Conservation (phyloP, 1,140 invertebrate species). For the Drosophila asahinai region DNA sequence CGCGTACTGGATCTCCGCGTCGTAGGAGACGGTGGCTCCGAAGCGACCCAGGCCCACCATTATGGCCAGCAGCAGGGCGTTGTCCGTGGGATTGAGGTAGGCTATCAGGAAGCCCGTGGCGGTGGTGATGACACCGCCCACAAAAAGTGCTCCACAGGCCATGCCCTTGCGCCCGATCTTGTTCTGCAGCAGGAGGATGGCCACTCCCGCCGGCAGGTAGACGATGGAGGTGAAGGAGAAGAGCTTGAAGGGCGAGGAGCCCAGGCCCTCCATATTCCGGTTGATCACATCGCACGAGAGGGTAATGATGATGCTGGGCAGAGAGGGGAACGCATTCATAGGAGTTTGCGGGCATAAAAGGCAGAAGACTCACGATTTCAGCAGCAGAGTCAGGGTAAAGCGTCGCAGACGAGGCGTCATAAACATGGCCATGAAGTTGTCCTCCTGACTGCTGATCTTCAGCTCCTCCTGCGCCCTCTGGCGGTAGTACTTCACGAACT, state of each 20-base stretch:
- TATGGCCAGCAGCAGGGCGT: slow-evolving; percentile 63
- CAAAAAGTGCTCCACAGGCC: slow-evolving; percentile 86
- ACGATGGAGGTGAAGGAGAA: slow-evolving; percentile 86
- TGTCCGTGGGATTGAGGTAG: slow-evolving; percentile 49
- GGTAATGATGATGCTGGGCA: slow-evolving; percentile 87
- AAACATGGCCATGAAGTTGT: slow-evolving; percentile 85
- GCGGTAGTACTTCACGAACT: slow-evolving; percentile 74
- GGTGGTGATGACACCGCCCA: slow-evolving; percentile 86
- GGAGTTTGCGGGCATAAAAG: too few relatives aligned
- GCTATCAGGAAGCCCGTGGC: slow-evolving; percentile 66
- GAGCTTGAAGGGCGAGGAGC: slow-evolving; percentile 86
- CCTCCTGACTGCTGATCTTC: slow-evolving; percentile 36
- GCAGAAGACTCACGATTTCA: slow-evolving; percentile 85
- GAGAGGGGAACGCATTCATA: too few relatives aligned
- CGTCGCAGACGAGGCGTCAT: slow-evolving; percentile 86
- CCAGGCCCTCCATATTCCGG: slow-evolving; percentile 87
- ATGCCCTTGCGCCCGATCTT: slow-evolving; percentile 87
- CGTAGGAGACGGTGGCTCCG: slow-evolving; percentile 88
- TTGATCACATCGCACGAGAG: slow-evolving; percentile 88
- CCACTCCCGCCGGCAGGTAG: slow-evolving; percentile 86
- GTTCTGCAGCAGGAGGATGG: slow-evolving; percentile 87
- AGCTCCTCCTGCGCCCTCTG: slow-evolving; percentile 35
- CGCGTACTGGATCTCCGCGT: slow-evolving; percentile 88
- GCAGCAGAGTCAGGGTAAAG: slow-evolving; percentile 86
- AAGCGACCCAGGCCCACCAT: slow-evolving; percentile 87